Evolutionary conservation across 1,140 invertebrate species (phyloP), one percentile per base, ranked within the genome.

Genomic region (Drosophila quadrilineata): DNA sequence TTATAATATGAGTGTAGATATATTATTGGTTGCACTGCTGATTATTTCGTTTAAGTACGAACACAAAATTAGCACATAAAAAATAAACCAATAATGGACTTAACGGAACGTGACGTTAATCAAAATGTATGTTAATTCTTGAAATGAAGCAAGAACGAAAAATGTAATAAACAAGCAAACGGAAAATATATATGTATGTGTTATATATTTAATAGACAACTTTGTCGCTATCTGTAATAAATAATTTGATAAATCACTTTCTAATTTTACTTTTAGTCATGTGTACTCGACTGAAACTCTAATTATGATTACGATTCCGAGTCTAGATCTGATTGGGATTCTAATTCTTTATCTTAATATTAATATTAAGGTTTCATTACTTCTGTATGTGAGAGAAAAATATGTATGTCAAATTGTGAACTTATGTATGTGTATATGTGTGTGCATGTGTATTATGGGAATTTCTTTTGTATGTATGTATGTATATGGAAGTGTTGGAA

Each of bases 51-150:
- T 57, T 63, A 49, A 69, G 33, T 77, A 89, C 75, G 71, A 88
- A 86, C 87, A 89, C 71, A 73, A 76, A 82, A 88, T 88, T 87
- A 85, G 80, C 82, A 88, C 88, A 89, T 88, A 89, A n/a, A n/a
- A n/a, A 88, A 73, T 67, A 68, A 69, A 65, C 60, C 45, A 48
- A 57, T 56, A 24, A 63, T 14, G 17, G 50, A 58, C 45, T 53
- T 57, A 69, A 65, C 57, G 33, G 59, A 68, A 56, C 59, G 66
- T 31, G 50, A 72, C 43, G 16, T 40, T 16, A 60, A 63, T 56
- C 48, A 57, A 45, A 54, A 56, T 31, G 38, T 16, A 31, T 6
- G 65, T 56, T 17, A 16, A 12, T 40, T 57, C 38, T 6, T 36
- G 22, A 49, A 33, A 52, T 29, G 36, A 41, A 40, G 33, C n/a